Evolutionary conservation across 2,113 vertebrate genomes (phyloP).

Genomic region (Falcunculus frontatus): DNA sequence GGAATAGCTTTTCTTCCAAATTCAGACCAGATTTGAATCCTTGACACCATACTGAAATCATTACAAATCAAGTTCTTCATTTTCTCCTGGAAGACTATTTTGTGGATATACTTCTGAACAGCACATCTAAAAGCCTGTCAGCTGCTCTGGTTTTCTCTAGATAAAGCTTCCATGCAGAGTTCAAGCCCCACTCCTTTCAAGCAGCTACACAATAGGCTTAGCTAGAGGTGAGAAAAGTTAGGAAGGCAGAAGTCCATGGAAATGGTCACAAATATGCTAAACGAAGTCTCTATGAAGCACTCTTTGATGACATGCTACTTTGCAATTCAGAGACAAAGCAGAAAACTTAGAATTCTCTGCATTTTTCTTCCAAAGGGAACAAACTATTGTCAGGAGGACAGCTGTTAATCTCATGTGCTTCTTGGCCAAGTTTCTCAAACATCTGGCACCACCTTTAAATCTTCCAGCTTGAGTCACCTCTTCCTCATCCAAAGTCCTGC

Average conservation of each 20-base stretch:
- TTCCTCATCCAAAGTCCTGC: constrained; percentile 34
- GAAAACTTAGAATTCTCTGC: background rate
- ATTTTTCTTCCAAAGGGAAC: background rate
- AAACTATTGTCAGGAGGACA: background rate
- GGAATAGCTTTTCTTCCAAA: background rate
- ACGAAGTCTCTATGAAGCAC: background rate
- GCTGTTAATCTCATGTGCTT: constrained; percentile 27
- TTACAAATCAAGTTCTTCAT: background rate
- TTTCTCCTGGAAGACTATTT: background rate
- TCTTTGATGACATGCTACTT: background rate
- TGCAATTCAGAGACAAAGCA: background rate
- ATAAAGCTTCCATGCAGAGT: background rate
- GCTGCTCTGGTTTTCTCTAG: background rate
- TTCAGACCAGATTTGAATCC: constrained; percentile 9
- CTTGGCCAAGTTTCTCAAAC: constrained; percentile 20
- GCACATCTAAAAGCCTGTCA: background rate
- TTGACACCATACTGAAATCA: background rate
- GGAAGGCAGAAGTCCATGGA: background rate
- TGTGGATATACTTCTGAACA: background rate
- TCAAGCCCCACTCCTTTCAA: background rate
- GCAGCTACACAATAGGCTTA: background rate
- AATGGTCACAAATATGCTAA: background rate
- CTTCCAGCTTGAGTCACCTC: constrained; percentile 26
- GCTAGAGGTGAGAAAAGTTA: background rate
- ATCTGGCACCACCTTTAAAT: constrained; percentile 23